Base-by-base conservation (phyloP, 2,113 vertebrate genomes). In the Mus spicilegus region DNA sequence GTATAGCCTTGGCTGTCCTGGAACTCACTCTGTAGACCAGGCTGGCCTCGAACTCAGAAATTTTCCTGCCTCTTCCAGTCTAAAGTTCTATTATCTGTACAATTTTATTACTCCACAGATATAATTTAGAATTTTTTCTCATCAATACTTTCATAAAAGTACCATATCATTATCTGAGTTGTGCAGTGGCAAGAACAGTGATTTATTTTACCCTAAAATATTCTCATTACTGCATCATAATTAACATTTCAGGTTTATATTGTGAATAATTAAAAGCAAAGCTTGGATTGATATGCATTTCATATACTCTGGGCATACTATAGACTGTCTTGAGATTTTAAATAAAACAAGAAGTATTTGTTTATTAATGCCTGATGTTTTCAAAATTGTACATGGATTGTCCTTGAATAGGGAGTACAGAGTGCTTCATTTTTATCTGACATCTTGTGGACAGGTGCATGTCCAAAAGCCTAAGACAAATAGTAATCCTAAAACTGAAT, bases 401-500 rank as follows among this genome's bases (percentile, higher is more conserved):
- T 39, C 56, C 17, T 97, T 95, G 61, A 95, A 24, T 78, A 92
- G 26, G 70, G 81, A 90, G 8, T 73, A 84, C 58, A 77, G 0
- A 3, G 16, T 93, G 19, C 6, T 81, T 87, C 78, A 46, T 20
- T 58, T 46, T 20, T 67, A 76, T 80, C 17, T 90, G 63, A 63
- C 46, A 91, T 75, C 91, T 93, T 93, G 42, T 82, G 61, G n/a
- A 72, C 81, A 96, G n/a, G 26, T n/a, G 54, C 7, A 73, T 77
- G n/a, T 93, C 58, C 61, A 95, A 95, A 93, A 87, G 30, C n/a
- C 91, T 96, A 77, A 70, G 33, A 61, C 24, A 94, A 94, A 90
- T 46, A 90, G 65, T n/a, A 90, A 0, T 85, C 58, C 69, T 82
- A 89, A 89, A 92, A 28, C 54, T 89, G 8, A 94, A 33, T 17